phyloP scores from a whole-genome alignment of 2,888 invertebrate genomes.

The Ochropleura plecta region DNA sequence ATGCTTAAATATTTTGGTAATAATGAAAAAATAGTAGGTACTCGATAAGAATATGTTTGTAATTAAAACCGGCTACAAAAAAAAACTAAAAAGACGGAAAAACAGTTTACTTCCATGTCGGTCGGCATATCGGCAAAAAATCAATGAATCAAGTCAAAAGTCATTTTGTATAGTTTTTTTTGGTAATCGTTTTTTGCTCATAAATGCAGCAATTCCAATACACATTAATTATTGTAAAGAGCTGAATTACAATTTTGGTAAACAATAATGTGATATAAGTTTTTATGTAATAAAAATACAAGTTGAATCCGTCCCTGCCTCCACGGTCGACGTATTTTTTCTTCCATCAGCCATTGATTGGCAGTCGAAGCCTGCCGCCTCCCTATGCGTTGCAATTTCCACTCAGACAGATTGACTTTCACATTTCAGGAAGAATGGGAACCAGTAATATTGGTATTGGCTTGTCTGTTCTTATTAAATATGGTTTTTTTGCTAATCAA shows the following conservation, averaged over 20 bases:
- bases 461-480: neutral
- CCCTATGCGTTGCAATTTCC: slow-evolving; percentile 60
- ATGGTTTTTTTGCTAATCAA: neutral
- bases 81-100: too few relatives aligned
- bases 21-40: too few relatives aligned
- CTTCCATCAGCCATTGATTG: slow-evolving; percentile 60
- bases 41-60: too few relatives aligned
- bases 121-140: too few relatives aligned
- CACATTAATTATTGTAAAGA: neutral
- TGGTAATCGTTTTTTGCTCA: too few relatives aligned
- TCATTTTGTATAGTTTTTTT: too few relatives aligned
- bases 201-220: neutral
- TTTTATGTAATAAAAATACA: neutral
- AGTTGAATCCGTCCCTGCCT: slow-evolving; percentile 37
- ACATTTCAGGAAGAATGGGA: slow-evolving; percentile 46
- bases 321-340: slow-evolving; percentile 55
- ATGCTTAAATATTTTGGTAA: too few relatives aligned
- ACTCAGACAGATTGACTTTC: slow-evolving; percentile 61
- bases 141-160: too few relatives aligned
- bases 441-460: slow-evolving; percentile 10
- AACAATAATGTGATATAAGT: neutral
- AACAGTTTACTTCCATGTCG: too few relatives aligned
- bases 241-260: neutral
- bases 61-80: too few relatives aligned
- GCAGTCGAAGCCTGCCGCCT: slow-evolving; percentile 47